These are phyloP conservation scores for Eospalax fontanierii DNA, from an alignment of 2,797 vertebrate species.

Conservation along the genomic window DNA sequence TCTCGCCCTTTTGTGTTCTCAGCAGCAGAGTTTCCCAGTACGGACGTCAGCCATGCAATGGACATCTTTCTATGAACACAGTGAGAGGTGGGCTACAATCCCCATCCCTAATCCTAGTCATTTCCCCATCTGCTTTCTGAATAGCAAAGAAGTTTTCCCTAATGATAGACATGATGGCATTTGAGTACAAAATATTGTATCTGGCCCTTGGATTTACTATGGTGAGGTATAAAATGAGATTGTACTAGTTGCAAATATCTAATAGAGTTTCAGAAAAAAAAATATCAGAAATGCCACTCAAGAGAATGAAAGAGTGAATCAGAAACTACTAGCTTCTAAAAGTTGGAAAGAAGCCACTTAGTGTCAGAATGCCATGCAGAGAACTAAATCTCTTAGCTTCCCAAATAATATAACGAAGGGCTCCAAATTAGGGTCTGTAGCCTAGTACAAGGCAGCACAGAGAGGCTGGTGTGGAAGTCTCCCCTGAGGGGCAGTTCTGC, in stretches of 20 bases:
- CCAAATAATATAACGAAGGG: neutral
- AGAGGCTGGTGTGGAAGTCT: neutral
- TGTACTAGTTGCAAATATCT: neutral
- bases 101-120: too few relatives aligned
- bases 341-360: neutral
- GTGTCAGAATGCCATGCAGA: neutral
- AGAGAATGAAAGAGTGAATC: neutral
- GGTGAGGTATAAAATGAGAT: neutral
- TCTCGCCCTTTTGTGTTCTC: neutral
- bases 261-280: neutral
- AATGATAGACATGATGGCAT: neutral
- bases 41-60: neutral
- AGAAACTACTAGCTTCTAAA: neutral
- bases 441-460: neutral
- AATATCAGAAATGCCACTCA: neutral
- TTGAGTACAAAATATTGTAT: neutral
- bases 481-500: neutral
- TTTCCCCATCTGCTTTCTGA: neutral
- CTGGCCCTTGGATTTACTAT: neutral
- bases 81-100: neutral
- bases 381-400: neutral
- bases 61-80: neutral
- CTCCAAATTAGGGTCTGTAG: neutral
- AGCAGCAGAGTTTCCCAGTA: neutral
- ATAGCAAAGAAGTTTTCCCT: neutral